Conservation (phyloP, 2,113 vertebrate species). For the Brachypteracias leptosomus region DNA sequence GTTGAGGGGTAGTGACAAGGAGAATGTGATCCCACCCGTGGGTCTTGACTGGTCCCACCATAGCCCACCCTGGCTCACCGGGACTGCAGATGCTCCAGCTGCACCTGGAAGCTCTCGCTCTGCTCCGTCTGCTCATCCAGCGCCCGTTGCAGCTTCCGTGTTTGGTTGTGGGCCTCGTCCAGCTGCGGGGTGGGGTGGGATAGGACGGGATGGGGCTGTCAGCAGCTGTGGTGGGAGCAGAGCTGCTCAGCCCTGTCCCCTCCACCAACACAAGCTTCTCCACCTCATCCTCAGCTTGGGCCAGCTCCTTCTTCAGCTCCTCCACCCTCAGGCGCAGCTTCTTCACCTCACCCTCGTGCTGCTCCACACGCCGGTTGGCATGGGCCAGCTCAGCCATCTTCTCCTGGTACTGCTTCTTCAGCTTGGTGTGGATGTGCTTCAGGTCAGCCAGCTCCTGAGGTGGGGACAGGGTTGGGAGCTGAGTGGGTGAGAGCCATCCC, state of each 20-base stretch:
- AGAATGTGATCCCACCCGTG: background rate
- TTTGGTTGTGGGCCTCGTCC: conserved; percentile 62
- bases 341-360: conserved; percentile 92
- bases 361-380: conserved; percentile 88
- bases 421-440: conserved; percentile 89
- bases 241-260: background rate
- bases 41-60: background rate
- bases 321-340: conserved; percentile 93
- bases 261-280: background rate
- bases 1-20: background rate
- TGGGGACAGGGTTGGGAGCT: accelerated
- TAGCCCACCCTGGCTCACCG: background rate
- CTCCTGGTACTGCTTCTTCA: conserved; percentile 97
- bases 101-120: conserved; percentile 64
- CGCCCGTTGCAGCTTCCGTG: conserved; percentile 43
- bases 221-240: accelerated
- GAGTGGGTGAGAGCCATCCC: background rate
- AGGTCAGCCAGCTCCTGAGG: conserved; percentile 90
- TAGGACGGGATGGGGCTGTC: background rate
- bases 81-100: conserved; percentile 63
- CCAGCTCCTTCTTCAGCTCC: conserved; percentile 96
- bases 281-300: conserved; percentile 95
- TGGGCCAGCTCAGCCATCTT: conserved; percentile 90
- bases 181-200: background rate
- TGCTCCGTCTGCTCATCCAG: conserved; percentile 58